Conservation (phyloP, 2,888 invertebrate species). For the Patella caerulea region DNA sequence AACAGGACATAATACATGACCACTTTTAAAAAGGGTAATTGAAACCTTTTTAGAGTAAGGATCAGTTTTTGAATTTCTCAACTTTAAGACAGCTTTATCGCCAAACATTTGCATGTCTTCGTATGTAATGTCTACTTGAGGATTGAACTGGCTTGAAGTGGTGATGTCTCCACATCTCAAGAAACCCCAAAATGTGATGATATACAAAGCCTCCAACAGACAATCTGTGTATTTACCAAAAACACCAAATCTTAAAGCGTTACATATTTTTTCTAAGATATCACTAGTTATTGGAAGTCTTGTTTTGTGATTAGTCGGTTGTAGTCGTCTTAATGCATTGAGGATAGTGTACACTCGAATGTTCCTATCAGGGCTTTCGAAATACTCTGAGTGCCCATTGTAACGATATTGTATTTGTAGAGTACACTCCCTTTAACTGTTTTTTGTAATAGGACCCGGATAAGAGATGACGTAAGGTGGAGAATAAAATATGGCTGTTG, state of each 20-base stretch:
- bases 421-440: too few species aligned
- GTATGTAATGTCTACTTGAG: neutral
- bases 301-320: neutral
- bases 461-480: too few species aligned
- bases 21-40: too few species aligned
- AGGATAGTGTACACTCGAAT: neutral
- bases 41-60: neutral
- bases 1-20: too few species aligned
- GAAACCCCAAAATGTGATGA: constrained; percentile 18
- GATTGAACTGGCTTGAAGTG: neutral
- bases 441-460: too few species aligned
- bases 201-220: constrained; percentile 2
- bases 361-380: neutral
- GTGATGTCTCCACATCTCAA: constrained; percentile 24
- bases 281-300: neutral
- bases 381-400: neutral
- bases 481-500: too few species aligned
- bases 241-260: neutral
- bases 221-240: constrained; percentile 13
- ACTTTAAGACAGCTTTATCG: neutral
- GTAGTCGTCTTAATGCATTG: neutral
- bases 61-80: constrained; percentile 17
- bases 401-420: too few species aligned
- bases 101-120: neutral
- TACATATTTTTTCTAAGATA: neutral